Conservation (phyloP, 37 sponge, comb jelly and placozoan species). For the Agelas oroides region DNA sequence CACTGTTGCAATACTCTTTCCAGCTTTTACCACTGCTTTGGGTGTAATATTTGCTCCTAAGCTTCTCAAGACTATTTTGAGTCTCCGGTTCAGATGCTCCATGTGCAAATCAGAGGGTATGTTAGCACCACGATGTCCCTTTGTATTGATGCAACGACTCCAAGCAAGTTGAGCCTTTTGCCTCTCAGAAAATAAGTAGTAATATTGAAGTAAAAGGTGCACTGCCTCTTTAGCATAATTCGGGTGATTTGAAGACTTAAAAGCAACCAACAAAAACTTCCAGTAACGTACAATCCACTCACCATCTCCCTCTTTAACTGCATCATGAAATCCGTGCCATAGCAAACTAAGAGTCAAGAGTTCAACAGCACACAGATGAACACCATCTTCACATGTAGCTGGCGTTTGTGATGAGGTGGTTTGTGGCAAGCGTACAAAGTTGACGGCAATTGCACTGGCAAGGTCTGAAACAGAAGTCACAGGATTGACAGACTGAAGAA, state of each 20-base stretch:
- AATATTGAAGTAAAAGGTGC: conserved; percentile 23
- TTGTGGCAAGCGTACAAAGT: not conserved
- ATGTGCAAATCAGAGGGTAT: conserved; percentile 39
- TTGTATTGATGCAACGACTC: conserved; percentile 21
- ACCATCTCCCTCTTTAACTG: conserved; percentile 55
- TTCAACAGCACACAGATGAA: conserved; percentile 16
- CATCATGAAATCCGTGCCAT: conserved; percentile 53
- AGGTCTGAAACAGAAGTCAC: not conserved
- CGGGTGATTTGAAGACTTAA: conserved; percentile 15
- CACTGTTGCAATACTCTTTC: conserved; percentile 7
- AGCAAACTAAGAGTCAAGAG: conserved; percentile 7
- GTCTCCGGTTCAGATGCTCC: conserved; percentile 26
- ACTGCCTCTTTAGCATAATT: conserved; percentile 59
- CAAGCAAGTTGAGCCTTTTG: conserved; percentile 26
- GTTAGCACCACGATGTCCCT: conserved; percentile 3
- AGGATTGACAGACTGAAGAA: not conserved
- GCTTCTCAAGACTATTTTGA: conserved; percentile 1
- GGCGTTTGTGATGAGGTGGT: too few relatives aligned
- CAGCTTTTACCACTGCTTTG: conserved; percentile 15
- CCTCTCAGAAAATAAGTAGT: conserved; percentile 48
- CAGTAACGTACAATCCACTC: conserved; percentile 33
- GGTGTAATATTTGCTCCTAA: conserved; percentile 26
- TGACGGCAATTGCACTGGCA: not conserved
- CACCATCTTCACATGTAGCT: too few relatives aligned
- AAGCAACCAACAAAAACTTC: conserved; percentile 37